Conservation (phyloP, 37 sponge, comb jelly and placozoan genomes). For the Aphrocallistes beatrix region DNA sequence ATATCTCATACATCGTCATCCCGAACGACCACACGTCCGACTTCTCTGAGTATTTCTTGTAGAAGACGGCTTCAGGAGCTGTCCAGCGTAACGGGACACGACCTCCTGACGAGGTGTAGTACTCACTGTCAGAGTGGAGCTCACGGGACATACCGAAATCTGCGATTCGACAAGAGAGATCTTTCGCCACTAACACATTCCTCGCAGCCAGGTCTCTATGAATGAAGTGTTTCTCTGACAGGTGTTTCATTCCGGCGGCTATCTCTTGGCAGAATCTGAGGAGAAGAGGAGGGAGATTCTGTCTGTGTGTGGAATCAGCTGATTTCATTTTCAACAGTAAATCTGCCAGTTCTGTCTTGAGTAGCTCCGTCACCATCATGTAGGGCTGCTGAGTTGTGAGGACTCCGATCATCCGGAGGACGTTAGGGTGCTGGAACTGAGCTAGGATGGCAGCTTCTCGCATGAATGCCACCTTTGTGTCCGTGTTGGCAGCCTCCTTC, state of each 20-base stretch:
- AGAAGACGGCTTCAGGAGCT: constrained; percentile 12
- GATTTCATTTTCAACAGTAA: background rate
- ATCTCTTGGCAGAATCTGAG: background rate
- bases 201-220: background rate
- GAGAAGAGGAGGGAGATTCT: background rate
- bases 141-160: constrained; percentile 7
- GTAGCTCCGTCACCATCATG: constrained; percentile 17
- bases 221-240: background rate
- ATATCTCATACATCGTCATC: background rate
- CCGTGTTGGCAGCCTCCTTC: background rate
- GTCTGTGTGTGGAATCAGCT: background rate
- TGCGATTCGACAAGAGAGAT: background rate
- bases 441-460: constrained; percentile 19
- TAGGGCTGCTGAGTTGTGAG: background rate
- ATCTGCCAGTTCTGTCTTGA: background rate
- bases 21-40: constrained; percentile 16
- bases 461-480: constrained; percentile 18
- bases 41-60: background rate
- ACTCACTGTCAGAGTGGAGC: background rate
- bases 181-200: constrained; percentile 1
- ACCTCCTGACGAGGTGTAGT: constrained; percentile 13
- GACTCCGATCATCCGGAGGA: background rate
- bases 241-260: background rate
- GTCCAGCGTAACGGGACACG: background rate
- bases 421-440: constrained; percentile 13